phyloP scores from a whole-genome alignment of 2,113 vertebrate species.

The Geothlypis trichas region DNA sequence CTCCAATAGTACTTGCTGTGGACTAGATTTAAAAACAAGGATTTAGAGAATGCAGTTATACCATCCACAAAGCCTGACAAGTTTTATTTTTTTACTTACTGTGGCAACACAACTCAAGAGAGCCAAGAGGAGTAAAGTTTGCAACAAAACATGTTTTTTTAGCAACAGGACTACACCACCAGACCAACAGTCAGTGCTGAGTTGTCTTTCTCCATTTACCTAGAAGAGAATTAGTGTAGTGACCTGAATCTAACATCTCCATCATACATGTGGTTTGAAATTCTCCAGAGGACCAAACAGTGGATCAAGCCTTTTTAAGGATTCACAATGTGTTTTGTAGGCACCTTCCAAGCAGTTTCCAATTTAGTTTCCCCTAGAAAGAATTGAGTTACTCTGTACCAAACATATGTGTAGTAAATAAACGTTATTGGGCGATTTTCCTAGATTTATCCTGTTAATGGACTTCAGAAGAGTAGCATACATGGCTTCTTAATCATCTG shows the following conservation, averaged over 20 bases:
- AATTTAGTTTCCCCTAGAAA: background rate
- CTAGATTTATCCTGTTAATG: background rate
- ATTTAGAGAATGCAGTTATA: background rate
- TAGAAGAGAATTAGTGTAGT: background rate
- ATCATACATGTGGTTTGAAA: background rate
- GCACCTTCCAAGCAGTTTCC: background rate
- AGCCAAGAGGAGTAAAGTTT: background rate
- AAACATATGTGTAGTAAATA: background rate
- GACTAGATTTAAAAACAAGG: background rate
- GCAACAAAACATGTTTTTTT: rapidly evolving
- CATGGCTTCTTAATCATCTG: background rate
- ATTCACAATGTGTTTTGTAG: background rate
- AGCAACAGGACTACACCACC: background rate
- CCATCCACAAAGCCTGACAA: background rate
- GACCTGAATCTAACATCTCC: background rate
- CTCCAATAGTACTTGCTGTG: background rate
- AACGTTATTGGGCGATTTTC: rapidly evolving
- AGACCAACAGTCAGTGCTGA: background rate
- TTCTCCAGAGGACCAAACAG: background rate
- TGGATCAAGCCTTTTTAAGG: background rate
- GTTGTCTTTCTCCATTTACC: background rate
- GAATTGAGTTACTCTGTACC: background rate
- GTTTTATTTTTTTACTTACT: background rate
- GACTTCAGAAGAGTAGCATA: background rate
- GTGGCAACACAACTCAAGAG: background rate